Percentiles rank a stretch among this genome's conserved stretches.
Conservation (phyloP, 2,888 invertebrate species). For the Aleiodes testaceus region DNA sequence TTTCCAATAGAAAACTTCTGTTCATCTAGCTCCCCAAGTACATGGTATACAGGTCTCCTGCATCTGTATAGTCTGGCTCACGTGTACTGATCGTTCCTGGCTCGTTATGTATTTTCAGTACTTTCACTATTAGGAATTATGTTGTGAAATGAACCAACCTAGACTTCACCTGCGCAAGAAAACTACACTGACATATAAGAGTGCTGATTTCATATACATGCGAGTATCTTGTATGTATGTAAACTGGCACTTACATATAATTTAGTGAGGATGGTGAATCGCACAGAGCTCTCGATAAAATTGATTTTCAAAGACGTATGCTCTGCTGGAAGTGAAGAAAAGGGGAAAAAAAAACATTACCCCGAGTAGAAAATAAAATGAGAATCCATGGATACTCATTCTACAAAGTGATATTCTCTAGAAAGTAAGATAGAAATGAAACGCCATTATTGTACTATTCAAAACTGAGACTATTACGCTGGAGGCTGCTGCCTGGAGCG, state of each 20-base stretch:
- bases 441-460: too few species aligned
- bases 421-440: too few species aligned
- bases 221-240: background rate
- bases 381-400: too few species aligned
- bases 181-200: background rate
- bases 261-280: too few species aligned
- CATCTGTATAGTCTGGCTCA: slow-evolving; percentile 17
- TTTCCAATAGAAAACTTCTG: background rate
- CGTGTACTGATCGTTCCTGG: slow-evolving; percentile 1
- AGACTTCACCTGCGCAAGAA: slow-evolving; percentile 27
- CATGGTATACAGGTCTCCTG: slow-evolving; percentile 10
- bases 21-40: background rate
- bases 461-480: too few species aligned
- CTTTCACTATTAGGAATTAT: slow-evolving; percentile 35
- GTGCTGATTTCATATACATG: background rate
- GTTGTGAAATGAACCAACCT: slow-evolving; percentile 26
- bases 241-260: background rate
- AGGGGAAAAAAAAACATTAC: too few species aligned
- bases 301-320: too few species aligned
- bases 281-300: too few species aligned
- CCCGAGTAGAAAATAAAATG: too few species aligned
- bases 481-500: too few species aligned
- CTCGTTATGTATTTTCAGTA: slow-evolving; percentile 16
- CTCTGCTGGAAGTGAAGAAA: too few species aligned
- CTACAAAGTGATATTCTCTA: too few species aligned